Evolutionary conservation across 2,797 vertebrate genomes (phyloP), one percentile per base, ranked within the genome.

Genomic region (Gouania willdenowi): DNA sequence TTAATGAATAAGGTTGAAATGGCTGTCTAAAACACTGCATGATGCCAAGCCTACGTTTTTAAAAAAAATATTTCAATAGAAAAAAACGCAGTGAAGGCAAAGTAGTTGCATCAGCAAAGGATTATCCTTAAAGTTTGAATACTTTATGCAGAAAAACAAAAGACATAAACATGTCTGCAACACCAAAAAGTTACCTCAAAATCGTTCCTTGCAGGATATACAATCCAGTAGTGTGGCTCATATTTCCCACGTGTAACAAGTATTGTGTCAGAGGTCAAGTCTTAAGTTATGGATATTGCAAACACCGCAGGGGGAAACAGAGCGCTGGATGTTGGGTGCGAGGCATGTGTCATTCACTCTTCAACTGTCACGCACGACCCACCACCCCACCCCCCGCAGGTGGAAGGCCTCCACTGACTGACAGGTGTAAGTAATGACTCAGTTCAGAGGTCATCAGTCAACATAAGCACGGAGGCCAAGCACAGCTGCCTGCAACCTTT

Each of bases 401-500:
- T 80, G 55, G 67, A 27, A 20, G 59, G 48, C 32, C 48, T 55
- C 55, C 6, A 12, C 64, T 82, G 79, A 85, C 68, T 85, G 84
- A 82, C 82, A 85, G 84, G 78, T 84, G 82, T 80, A 79, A 73
- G 70, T 84, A 85, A 85, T 79, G 77, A 76, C 52, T 58, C 9
- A 34, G 81, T 63, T 82, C 78, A 83, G 31, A 71, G 82, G 73
- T 81, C 71, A 59, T 3, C 20, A 71, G 67, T 79, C 73, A 69
- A 58, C 66, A 59, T 61, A 68, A 71, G 59, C 68, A 67, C 42
- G 43, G 26, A 25, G 59, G 31, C 62, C 37, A 27, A 41, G 53
- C 75, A 56, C 82, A 84, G 82, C 82, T 83, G 82, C 73, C 63
- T 33, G 54, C 40, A 50, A 16, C 34, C 63, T 69, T 37, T 58